These are phyloP conservation scores for Zootermopsis nevadensis DNA, from an alignment of 2,888 invertebrate genomes.

Conservation along the genomic window DNA sequence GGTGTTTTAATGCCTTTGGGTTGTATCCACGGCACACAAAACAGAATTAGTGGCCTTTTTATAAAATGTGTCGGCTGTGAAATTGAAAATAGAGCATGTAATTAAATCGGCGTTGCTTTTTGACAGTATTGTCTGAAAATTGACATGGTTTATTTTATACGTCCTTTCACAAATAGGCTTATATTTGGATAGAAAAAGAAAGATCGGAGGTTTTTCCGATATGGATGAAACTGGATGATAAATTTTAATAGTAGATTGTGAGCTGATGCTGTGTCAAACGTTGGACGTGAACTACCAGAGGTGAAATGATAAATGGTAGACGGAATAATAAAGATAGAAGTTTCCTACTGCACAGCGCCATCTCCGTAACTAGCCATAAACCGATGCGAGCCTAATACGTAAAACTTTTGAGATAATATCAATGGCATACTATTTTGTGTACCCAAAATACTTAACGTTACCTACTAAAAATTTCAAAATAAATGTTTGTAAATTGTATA, in stretches of 20 bases:
- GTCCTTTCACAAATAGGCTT: not conserved
- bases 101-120: not conserved
- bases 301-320: slow-evolving; percentile 3
- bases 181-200: not conserved
- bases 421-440: too few species aligned
- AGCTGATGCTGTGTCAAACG: not conserved
- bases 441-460: too few species aligned
- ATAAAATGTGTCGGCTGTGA: not conserved
- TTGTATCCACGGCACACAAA: not conserved
- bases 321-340: not conserved
- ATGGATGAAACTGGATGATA: not conserved
- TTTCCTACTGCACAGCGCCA: not conserved
- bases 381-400: not conserved
- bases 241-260: not conserved
- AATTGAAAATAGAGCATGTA: not conserved
- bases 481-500: too few species aligned
- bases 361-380: not conserved
- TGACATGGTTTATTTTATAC: not conserved
- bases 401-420: too few species aligned
- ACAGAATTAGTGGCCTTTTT: not conserved
- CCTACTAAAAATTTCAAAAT: too few species aligned
- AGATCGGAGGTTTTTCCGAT: not conserved
- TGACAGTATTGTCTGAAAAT: not conserved
- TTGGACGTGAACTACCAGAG: slow-evolving; percentile 7
- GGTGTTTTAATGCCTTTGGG: not conserved